Evolutionary conservation across 1,140 invertebrate genomes (phyloP).

Genomic region (Eufriesea mexicana): DNA sequence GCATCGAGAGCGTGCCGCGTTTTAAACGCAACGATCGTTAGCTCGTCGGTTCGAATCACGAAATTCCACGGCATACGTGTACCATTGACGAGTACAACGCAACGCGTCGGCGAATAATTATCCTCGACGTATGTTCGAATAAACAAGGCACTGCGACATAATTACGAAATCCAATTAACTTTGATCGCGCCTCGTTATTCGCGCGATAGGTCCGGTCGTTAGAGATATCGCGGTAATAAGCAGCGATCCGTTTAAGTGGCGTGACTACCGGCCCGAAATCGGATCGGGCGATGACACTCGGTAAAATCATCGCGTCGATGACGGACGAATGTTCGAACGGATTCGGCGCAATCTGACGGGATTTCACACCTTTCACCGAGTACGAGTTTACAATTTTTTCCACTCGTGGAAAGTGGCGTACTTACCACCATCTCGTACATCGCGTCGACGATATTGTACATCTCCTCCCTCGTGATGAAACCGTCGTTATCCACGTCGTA

Average conservation of each 20-base stretch:
- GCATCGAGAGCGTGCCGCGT: too few species aligned
- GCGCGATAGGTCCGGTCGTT: not conserved
- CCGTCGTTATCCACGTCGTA: conserved; percentile 99
- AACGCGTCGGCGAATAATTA: not conserved
- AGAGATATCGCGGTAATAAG: not conserved
- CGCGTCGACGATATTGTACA: conserved; percentile 99
- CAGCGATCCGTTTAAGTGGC: not conserved
- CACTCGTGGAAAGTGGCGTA: conserved; percentile 63
- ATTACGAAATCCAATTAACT: not conserved
- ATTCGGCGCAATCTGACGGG: too few species aligned
- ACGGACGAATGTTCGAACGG: too few species aligned
- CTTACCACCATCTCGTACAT: conserved; percentile 99
- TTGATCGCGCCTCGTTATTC: not conserved
- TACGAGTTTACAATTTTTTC: not conserved
- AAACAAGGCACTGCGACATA: not conserved
- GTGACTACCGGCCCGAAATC: too few species aligned
- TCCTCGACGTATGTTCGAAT: not conserved
- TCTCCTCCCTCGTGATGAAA: conserved; percentile 98
- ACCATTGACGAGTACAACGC: not conserved
- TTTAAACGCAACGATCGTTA: too few species aligned
- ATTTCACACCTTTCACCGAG: too few species aligned
- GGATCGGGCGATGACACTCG: not conserved
- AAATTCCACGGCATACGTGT: not conserved
- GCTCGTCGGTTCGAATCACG: not conserved
- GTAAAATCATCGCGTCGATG: not conserved